Evolutionary conservation across 2,797 vertebrate genomes (phyloP).

Genomic region (Rallus crepitans): DNA sequence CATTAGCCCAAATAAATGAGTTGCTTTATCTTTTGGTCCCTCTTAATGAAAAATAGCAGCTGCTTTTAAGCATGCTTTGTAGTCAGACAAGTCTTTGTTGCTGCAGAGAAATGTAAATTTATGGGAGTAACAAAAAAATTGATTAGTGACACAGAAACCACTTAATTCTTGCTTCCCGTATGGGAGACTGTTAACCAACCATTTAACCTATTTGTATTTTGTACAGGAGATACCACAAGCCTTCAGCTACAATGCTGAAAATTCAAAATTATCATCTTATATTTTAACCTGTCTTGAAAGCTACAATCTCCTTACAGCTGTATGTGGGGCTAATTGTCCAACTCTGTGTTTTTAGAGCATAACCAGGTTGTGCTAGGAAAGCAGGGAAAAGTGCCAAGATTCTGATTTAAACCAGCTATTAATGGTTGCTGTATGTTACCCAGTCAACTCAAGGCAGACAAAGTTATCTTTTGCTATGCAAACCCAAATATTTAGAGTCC

Average conservation of each 20-base stretch:
- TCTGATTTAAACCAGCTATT: not conserved
- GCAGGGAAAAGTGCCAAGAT: not conserved
- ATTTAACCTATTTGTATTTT: not conserved
- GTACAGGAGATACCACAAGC: not conserved
- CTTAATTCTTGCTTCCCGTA: conserved; percentile 29
- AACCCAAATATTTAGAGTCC: not conserved
- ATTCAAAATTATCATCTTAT: not conserved
- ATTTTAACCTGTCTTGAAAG: not conserved
- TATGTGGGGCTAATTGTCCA: rapidly evolving
- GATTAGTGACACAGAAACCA: conserved; percentile 37
- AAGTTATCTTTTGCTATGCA: not conserved
- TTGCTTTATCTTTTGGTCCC: conserved; percentile 11
- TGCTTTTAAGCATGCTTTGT: conserved; percentile 14
- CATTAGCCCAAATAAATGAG: not conserved
- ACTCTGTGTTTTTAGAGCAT: not conserved
- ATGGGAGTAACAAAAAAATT: conserved; percentile 35
- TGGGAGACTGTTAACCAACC: not conserved
- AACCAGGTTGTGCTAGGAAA: not conserved
- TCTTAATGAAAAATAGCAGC: conserved; percentile 25
- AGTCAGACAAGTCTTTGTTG: conserved; percentile 6
- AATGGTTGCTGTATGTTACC: not conserved
- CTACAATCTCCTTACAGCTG: not conserved
- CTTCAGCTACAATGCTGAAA: not conserved
- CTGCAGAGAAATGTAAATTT: conserved; percentile 40
- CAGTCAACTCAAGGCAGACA: not conserved